These are phyloP conservation scores for Tetropium fuscum DNA, from an alignment of 2,888 invertebrate genomes.

Conservation along the genomic window DNA sequence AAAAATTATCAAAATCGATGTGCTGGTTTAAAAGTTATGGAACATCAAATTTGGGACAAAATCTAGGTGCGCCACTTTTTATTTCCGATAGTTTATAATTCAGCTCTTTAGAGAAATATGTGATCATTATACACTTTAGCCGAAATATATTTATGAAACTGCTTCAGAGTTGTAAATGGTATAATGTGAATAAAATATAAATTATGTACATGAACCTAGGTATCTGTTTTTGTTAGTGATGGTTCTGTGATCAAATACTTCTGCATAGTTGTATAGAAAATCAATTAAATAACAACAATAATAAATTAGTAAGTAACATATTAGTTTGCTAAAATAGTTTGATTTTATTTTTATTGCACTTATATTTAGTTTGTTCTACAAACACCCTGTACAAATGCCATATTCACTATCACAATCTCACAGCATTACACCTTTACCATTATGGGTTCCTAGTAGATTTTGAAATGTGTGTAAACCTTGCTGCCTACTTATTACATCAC, in stretches of 20 bases:
- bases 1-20: too few species aligned
- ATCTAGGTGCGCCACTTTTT: too few species aligned
- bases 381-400: slow-evolving; percentile 9
- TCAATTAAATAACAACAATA: neutral
- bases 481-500: neutral
- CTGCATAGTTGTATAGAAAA: slow-evolving; percentile 13
- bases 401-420: neutral
- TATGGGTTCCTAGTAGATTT: neutral
- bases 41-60: too few species aligned
- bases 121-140: too few species aligned
- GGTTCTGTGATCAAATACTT: slow-evolving; percentile 3
- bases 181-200: too few species aligned
- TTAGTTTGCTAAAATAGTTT: slow-evolving; percentile 23
- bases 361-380: slow-evolving; percentile 1
- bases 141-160: too few species aligned
- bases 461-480: neutral
- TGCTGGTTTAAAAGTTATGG: neutral
- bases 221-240: slow-evolving; percentile 6
- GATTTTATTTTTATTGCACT: slow-evolving; percentile 29
- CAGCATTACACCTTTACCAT: neutral
- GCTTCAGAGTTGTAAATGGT: too few species aligned
- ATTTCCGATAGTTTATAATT: too few species aligned
- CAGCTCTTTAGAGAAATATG: too few species aligned
- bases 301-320: slow-evolving; percentile 30
- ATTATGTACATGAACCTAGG: neutral